A percentile compares a stretch with the other conserved stretches of the same genome.
These are phyloP conservation scores for Anthopleura xanthogrammica DNA, from an alignment of 92 coral and sea anemone genomes.

Conservation along the genomic window DNA sequence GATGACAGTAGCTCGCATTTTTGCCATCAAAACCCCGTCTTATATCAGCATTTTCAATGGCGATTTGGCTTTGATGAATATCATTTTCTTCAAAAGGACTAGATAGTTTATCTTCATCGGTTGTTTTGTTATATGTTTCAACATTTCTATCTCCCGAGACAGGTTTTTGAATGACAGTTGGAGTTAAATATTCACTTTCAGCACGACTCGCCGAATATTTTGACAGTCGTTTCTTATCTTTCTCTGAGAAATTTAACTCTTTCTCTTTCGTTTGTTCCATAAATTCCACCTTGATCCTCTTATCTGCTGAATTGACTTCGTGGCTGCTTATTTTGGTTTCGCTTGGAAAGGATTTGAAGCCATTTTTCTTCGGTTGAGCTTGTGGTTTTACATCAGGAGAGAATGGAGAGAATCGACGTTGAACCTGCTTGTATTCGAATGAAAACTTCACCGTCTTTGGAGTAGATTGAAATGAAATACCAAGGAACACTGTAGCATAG, in stretches of 20 bases:
- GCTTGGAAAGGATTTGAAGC: neutral
- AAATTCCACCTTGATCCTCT: no score
- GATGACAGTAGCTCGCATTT: neutral
- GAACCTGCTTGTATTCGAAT: no score
- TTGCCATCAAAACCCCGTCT: neutral
- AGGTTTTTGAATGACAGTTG: neutral
- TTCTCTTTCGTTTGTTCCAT: no score
- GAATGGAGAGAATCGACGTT: neutral
- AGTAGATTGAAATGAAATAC: neutral
- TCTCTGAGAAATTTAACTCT: neutral
- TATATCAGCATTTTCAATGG: neutral
- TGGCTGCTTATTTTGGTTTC: neutral
- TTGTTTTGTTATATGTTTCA: neutral
- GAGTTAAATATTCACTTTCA: neutral
- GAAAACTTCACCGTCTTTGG: neutral
- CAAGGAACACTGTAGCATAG: neutral
- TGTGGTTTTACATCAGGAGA: neutral
- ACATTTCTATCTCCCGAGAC: neutral
- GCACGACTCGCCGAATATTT: neutral
- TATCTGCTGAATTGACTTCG: no score
- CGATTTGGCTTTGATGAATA: neutral
- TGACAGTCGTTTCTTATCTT: neutral
- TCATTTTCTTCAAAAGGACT: neutral
- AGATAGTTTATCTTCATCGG: neutral
- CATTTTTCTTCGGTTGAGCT: neutral